Evolutionary conservation across 2,888 invertebrate genomes (phyloP).

Genomic region (Deilephila porcellus): DNA sequence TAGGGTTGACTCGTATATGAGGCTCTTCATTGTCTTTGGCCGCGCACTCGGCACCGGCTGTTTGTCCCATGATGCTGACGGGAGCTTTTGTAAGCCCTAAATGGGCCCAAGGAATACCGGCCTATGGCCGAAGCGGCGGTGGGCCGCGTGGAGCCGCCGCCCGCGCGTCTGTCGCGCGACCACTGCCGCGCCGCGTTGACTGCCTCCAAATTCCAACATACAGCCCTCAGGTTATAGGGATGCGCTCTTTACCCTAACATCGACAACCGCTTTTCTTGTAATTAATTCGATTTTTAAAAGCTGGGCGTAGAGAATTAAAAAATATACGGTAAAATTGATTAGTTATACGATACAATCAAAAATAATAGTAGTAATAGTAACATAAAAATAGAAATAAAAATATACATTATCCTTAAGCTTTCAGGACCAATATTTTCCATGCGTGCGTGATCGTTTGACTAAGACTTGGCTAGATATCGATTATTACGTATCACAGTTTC

Average conservation of each 20-base stretch:
- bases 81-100: slow-evolving; percentile 33
- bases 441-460: no score
- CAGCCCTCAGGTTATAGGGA: slow-evolving; percentile 56
- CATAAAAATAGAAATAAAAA: no score
- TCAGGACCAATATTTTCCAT: neutral
- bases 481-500: no score
- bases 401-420: no score
- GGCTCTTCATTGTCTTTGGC: slow-evolving; percentile 83
- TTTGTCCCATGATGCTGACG: slow-evolving; percentile 78
- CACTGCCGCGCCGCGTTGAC: slow-evolving; percentile 68
- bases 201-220: slow-evolving; percentile 53
- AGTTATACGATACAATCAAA: no score
- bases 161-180: slow-evolving; percentile 78
- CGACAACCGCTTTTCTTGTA: slow-evolving; percentile 32
- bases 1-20: slow-evolving; percentile 79
- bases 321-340: no score
- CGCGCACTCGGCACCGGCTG: slow-evolving; percentile 81
- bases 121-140: slow-evolving; percentile 61
- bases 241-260: slow-evolving; percentile 43
- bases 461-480: no score
- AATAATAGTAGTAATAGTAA: no score
- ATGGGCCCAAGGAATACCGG: slow-evolving; percentile 40
- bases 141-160: slow-evolving; percentile 81
- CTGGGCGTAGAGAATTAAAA: neutral
- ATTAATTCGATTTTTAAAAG: neutral